phyloP scores from a whole-genome alignment of 92 coral and sea anemone genomes.

The Epizoanthus rinbou region DNA sequence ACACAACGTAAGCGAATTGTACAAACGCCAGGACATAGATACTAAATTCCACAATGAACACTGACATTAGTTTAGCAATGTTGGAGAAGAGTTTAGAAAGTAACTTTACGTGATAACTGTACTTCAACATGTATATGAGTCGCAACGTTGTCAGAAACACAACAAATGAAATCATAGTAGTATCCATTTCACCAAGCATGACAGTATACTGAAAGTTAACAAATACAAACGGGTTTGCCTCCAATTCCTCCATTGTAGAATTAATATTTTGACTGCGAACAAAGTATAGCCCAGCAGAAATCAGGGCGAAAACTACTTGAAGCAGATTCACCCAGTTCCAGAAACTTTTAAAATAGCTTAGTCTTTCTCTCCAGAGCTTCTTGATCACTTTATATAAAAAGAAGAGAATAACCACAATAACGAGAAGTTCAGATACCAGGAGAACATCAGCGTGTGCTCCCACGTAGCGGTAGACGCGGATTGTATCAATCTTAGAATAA shows the following conservation, averaged over 20 bases:
- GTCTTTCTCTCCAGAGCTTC: constrained; percentile 58
- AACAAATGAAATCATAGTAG: constrained; percentile 61
- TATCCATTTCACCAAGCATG: constrained; percentile 60
- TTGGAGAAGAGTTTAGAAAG: constrained; percentile 65
- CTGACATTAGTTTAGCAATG: constrained; percentile 59
- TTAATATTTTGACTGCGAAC: constrained; percentile 61
- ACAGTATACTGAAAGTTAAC: constrained; percentile 75
- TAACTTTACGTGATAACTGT: constrained; percentile 70
- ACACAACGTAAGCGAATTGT: constrained; percentile 47
- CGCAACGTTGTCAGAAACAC: constrained; percentile 81
- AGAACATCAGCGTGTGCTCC: constrained; percentile 42
- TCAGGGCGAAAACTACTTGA: constrained; percentile 66
- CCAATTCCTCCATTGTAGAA: constrained; percentile 64
- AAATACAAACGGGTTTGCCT: constrained; percentile 71
- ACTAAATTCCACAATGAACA: constrained; percentile 65
- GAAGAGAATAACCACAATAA: constrained; percentile 57
- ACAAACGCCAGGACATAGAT: constrained; percentile 77
- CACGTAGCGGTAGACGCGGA: constrained; percentile 70
- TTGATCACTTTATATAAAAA: constrained; percentile 61
- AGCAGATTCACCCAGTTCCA: constrained; percentile 76
- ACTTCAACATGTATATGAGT: constrained; percentile 66
- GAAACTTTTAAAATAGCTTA: constrained; percentile 60
- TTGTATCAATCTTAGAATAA: constrained; percentile 60
- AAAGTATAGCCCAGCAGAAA: constrained; percentile 65
- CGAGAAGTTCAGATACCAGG: constrained; percentile 67